Evolutionary conservation across 2,797 vertebrate species (phyloP).

Genomic region (Odontamblyopus rebecca): DNA sequence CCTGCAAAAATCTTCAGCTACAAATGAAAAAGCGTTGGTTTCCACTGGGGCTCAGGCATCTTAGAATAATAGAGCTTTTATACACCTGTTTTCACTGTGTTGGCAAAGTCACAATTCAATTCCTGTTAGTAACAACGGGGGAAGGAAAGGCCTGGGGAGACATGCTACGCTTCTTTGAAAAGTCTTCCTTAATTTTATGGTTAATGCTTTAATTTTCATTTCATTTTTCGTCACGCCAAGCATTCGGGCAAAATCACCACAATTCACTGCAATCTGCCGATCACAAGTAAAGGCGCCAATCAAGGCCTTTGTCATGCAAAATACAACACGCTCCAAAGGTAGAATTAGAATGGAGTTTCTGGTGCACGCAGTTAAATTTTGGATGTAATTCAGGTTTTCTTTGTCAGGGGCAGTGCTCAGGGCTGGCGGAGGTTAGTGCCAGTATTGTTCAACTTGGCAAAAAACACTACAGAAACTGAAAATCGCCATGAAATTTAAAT

Average conservation of each 20-base stretch:
- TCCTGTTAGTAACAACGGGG: conserved; percentile 23
- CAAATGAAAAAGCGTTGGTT: conserved; percentile 17
- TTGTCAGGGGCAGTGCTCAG: conserved; percentile 33
- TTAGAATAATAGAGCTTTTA: conserved; percentile 48
- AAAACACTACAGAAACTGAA: neutral
- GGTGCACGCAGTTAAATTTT: conserved; percentile 21
- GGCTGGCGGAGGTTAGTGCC: conserved; percentile 57
- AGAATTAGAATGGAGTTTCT: conserved; percentile 39
- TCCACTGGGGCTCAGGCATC: conserved; percentile 19
- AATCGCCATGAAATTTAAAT: neutral
- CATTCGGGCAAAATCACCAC: conserved; percentile 60
- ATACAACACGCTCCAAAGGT: conserved; percentile 45
- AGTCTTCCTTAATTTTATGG: neutral
- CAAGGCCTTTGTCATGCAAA: conserved; percentile 59
- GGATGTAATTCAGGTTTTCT: conserved; percentile 27
- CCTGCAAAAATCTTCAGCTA: conserved; percentile 39
- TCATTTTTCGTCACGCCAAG: conserved; percentile 54
- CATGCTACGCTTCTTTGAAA: conserved; percentile 16
- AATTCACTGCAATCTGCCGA: conserved; percentile 50
- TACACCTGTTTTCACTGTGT: conserved; percentile 39
- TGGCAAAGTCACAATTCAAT: conserved; percentile 16
- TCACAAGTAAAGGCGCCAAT: conserved; percentile 46
- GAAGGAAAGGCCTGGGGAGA: conserved; percentile 16
- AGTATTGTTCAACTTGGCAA: conserved; percentile 58
- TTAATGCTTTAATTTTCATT: neutral